Base-by-base conservation (phyloP, 2,797 vertebrate genomes). In the Crenuchus spilurus region DNA sequence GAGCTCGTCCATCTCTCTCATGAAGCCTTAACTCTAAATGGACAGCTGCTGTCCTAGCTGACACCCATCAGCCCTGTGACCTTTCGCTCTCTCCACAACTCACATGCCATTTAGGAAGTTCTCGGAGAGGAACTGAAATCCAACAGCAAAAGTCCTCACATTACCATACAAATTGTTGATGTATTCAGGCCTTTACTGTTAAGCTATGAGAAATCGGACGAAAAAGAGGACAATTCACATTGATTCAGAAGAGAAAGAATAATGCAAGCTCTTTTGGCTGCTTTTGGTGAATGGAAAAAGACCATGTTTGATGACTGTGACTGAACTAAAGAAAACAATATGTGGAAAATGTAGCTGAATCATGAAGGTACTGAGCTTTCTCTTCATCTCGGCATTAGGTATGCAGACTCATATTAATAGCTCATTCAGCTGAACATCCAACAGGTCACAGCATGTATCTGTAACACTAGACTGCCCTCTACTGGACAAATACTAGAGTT, bases 11-110 rank as follows among this genome's bases (percentile, higher is more conserved):
- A 42, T 58, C 42, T 52, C 70, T 70, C 49, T 81, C 60, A 73
- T 67, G 52, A 79, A 76, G 54, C 70, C 61, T 82, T 62, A 76
- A 79, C 77, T 79, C 65, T 41, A 74, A 78, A 62, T 10, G 61
- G 30, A 74, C 73, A 70, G 70, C 74, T 76, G 76, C 49, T 54
- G 52, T 64, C 74, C 49, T 57, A 68, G 28, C 69, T 78, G 42
- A 70, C 65, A 69, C 14, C 58, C 70, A 41, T 58, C 66, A 52
- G 18, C n/a, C 26, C 18, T 14, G 14, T 14, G 44, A 37, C 62
- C 80, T 71, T 41, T 54, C 8, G 1, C 24, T 35, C 8, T 76
- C 49, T 57, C 46, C 11, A 11, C 20, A 30, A 49, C 58, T 48
- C 67, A 63, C 66, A 69, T 69, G 77, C 57, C 13, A 54, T 70